A percentile compares a stretch with the other conserved stretches of the same genome.
Conservation (phyloP, 2,113 vertebrate genomes). For the Aldabrachelys gigantea region DNA sequence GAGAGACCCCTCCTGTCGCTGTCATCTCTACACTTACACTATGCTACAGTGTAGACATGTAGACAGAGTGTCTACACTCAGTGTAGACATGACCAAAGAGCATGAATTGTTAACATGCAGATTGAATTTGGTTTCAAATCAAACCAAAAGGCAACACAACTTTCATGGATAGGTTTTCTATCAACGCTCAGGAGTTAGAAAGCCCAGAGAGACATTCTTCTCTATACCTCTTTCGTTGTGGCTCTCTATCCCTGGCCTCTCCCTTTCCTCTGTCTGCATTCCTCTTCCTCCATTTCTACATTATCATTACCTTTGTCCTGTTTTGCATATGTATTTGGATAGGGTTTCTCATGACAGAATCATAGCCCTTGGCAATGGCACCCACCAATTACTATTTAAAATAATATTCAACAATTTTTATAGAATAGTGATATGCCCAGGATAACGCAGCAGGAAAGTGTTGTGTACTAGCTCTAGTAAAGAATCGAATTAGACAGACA, state of each 20-base stretch:
- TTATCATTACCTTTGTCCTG: background rate
- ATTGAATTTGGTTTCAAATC: background rate
- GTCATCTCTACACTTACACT: too few relatives aligned
- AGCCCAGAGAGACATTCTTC: background rate
- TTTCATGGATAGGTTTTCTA: background rate
- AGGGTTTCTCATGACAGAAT: background rate
- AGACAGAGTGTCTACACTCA: too few relatives aligned
- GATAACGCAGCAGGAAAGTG: background rate
- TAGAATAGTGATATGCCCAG: background rate
- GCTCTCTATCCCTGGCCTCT: background rate
- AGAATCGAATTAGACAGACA: background rate
- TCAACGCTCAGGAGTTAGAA: background rate
- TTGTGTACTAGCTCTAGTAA: background rate
- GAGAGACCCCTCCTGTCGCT: too few relatives aligned
- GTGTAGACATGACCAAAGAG: background rate
- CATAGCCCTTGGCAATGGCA: background rate
- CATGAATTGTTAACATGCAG: background rate
- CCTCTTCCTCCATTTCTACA: background rate
- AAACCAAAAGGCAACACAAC: background rate
- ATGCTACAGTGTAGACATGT: background rate
- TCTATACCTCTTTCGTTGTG: too few relatives aligned
- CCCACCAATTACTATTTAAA: background rate
- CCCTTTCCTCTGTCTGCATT: background rate
- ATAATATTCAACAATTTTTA: background rate
- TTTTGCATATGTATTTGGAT: background rate